phyloP scores from a whole-genome alignment of 2,888 invertebrate species.

The Lymantria monacha region DNA sequence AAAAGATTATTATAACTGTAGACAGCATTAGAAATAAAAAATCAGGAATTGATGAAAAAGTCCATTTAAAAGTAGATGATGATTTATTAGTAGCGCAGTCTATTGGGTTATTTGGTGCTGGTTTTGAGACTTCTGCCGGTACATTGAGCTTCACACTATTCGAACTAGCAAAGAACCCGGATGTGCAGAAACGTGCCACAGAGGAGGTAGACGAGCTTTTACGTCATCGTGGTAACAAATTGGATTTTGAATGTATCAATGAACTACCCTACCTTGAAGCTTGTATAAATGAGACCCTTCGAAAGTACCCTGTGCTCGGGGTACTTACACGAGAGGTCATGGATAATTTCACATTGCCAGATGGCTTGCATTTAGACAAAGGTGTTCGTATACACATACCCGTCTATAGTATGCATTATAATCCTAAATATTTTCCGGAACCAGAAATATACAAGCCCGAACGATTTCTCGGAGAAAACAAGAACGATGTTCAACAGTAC shows the following conservation, averaged over 20 bases:
- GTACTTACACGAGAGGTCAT: constrained; percentile 48
- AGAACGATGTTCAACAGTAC: constrained; percentile 45
- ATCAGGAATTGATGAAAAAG: constrained; percentile 24
- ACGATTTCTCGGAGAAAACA: constrained; percentile 51
- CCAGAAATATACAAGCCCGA: constrained; percentile 57
- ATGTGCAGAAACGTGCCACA: constrained; percentile 32
- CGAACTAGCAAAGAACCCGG: constrained; percentile 47
- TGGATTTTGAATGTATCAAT: constrained; percentile 43
- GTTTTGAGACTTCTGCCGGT: constrained; percentile 52
- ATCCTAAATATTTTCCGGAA: constrained; percentile 54
- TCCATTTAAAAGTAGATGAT: constrained; percentile 46
- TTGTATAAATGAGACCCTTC: constrained; percentile 49
- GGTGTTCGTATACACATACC: constrained; percentile 60
- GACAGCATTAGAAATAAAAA: constrained; percentile 40
- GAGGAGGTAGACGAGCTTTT: constrained; percentile 49
- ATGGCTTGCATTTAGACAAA: constrained; percentile 49
- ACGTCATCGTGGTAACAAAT: constrained; percentile 27
- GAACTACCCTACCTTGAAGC: constrained; percentile 52
- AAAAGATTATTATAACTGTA: constrained; percentile 37
- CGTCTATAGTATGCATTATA: constrained; percentile 50
- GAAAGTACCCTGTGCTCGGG: constrained; percentile 49
- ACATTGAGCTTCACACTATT: constrained; percentile 42
- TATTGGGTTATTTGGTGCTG: constrained; percentile 66
- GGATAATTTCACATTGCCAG: constrained; percentile 50
- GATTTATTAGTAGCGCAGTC: constrained; percentile 74